Percentiles rank a stretch among this genome's conserved stretches.
These are phyloP conservation scores for Micropoecilia bifurca DNA, from an alignment of 2,797 vertebrate genomes.

Conservation along the genomic window DNA sequence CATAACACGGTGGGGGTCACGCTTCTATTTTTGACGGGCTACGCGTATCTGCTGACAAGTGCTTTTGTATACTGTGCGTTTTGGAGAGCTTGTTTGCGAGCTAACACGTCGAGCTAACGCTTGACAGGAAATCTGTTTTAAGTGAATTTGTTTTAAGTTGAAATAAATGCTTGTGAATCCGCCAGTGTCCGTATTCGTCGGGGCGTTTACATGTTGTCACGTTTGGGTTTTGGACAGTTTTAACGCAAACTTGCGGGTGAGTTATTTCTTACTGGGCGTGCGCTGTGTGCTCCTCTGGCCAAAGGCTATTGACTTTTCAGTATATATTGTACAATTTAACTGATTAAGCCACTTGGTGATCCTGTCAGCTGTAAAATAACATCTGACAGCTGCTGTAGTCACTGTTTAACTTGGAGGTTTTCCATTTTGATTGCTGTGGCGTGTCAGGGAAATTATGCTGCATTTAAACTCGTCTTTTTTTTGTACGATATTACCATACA, in stretches of 20 bases:
- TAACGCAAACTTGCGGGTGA: background rate
- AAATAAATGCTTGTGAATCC: background rate
- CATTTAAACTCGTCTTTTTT: constrained; percentile 13
- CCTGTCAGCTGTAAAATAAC: constrained; percentile 9
- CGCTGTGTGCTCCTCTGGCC: background rate
- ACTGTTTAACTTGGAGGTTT: constrained; percentile 43
- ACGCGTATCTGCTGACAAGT: background rate
- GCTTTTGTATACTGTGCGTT: background rate
- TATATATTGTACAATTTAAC: background rate
- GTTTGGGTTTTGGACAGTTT: background rate
- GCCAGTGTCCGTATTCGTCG: background rate
- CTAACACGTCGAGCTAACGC: constrained; percentile 36
- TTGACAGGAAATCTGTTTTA: background rate
- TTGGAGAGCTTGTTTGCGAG: constrained; percentile 7
- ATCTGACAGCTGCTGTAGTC: constrained; percentile 17
- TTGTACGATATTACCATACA: constrained; percentile 20
- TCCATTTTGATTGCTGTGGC: background rate
- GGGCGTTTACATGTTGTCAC: background rate
- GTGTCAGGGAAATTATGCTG: background rate
- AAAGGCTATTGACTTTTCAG: background rate
- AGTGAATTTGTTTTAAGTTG: background rate
- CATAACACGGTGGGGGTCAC: background rate
- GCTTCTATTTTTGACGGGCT: background rate
- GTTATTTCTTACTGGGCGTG: background rate
- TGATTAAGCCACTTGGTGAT: background rate